Conservation (phyloP, 2,113 vertebrate genomes). For the Pterocles burchelli region DNA sequence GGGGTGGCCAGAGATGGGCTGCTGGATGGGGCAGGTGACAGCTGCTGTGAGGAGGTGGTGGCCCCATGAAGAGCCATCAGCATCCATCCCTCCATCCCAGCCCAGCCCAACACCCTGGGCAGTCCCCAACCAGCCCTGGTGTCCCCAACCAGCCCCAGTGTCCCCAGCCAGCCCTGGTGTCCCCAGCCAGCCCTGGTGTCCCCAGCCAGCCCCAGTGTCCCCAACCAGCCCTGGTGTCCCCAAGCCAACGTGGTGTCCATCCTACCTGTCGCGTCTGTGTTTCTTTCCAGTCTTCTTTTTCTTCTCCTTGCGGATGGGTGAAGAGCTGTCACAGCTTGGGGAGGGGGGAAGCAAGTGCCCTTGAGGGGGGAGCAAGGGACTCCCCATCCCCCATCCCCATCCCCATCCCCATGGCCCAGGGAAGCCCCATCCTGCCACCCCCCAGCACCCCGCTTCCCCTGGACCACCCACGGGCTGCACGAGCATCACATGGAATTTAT, state of each 20-base stretch:
- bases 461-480: background rate
- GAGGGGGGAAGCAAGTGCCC: background rate
- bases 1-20: rapidly evolving
- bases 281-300: slow-evolving; percentile 92
- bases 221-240: background rate
- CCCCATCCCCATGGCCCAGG: background rate
- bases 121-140: background rate
- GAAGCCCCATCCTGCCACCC: background rate
- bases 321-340: slow-evolving; percentile 88
- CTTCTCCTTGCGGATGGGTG: slow-evolving; percentile 91
- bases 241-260: rapidly evolving
- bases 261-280: slow-evolving; percentile 92
- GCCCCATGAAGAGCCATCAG: background rate
- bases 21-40: too few relatives aligned
- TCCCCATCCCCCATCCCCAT: background rate
- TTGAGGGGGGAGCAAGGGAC: background rate
- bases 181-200: background rate
- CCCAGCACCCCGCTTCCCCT: rapidly evolving
- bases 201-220: background rate
- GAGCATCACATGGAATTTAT: rapidly evolving
- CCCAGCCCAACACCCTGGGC: background rate
- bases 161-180: background rate
- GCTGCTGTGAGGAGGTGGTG: background rate
- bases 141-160: background rate
- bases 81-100: background rate